phyloP scores from a whole-genome alignment of 2,113 vertebrate species.

The Chionis minor region DNA sequence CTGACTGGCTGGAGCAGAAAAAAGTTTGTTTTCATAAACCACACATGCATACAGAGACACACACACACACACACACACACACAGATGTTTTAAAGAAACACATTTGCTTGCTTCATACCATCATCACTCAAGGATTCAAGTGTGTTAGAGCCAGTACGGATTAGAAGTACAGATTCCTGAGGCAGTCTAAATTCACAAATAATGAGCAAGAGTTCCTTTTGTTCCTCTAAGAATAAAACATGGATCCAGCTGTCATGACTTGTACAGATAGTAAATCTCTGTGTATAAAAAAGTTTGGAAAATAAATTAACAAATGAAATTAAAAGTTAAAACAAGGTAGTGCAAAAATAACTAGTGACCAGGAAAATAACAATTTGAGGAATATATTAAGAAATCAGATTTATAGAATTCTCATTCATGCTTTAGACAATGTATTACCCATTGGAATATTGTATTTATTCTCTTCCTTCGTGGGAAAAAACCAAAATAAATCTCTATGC shows the following conservation, averaged over 20 bases:
- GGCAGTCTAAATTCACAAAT: neutral
- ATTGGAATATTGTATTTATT: neutral
- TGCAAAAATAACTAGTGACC: neutral
- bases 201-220: neutral
- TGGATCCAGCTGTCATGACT: neutral
- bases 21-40: neutral
- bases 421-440: neutral
- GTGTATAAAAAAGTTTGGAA: neutral
- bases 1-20: neutral
- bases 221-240: neutral
- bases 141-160: neutral
- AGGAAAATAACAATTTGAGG: neutral
- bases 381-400: neutral
- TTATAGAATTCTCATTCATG: neutral
- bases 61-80: neutral
- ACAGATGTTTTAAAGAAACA: neutral
- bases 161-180: neutral
- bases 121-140: neutral
- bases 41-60: neutral
- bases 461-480: neutral
- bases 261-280: neutral
- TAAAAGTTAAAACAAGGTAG: neutral
- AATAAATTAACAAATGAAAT: neutral
- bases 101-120: neutral
- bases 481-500: neutral